These are phyloP conservation scores for Leucoraja erinaceus DNA, from an alignment of 2,113 vertebrate species.

Conservation along the genomic window DNA sequence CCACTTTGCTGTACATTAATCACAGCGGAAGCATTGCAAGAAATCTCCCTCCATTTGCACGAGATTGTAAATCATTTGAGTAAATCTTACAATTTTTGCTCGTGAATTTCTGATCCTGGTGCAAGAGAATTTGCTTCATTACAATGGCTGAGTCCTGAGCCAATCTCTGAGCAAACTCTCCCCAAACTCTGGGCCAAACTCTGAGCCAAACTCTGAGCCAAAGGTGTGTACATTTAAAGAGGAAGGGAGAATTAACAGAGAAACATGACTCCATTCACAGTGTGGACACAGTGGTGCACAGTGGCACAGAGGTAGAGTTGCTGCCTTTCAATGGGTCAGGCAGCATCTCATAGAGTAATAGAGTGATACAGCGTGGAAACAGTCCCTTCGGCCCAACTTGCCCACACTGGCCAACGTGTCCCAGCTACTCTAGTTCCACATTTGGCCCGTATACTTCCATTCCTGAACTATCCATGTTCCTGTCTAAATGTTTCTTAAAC, in stretches of 20 bases:
- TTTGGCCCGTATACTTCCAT: no score
- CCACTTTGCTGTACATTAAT: neutral
- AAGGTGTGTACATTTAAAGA: neutral
- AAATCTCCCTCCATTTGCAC: neutral
- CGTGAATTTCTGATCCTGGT: neutral
- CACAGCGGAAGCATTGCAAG: neutral
- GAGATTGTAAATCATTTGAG: neutral
- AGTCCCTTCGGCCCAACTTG: no score
- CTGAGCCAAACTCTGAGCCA: neutral
- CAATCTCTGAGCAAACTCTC: neutral
- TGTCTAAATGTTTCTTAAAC: no score
- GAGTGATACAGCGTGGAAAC: no score
- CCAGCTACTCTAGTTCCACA: no score
- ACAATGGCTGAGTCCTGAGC: neutral
- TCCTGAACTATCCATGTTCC: no score
- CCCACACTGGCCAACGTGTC: no score
- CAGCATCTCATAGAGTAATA: no score
- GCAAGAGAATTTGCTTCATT: neutral
- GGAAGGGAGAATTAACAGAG: neutral
- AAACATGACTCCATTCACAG: neutral
- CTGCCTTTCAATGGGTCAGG: no score
- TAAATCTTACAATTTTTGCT: neutral
- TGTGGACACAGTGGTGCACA: neutral
- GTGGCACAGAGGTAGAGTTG: no score
- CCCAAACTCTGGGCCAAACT: neutral